These are phyloP conservation scores for Brotula barbata DNA, from an alignment of 2,797 vertebrate genomes.

Conservation along the genomic window DNA sequence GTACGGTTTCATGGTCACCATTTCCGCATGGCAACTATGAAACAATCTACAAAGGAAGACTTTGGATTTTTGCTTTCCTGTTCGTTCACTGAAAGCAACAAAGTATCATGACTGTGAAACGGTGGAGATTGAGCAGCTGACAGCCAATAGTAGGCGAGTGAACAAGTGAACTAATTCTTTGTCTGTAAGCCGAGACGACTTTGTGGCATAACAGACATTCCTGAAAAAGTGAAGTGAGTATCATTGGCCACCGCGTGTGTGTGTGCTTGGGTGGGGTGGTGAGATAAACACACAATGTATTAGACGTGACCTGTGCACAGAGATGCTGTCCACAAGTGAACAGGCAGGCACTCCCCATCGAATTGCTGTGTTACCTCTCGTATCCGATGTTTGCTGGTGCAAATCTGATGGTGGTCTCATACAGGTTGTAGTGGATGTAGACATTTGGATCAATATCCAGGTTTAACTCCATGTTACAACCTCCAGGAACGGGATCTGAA, in stretches of 20 bases:
- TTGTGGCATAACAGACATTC: slow-evolving; percentile 11
- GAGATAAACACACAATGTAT: accelerated
- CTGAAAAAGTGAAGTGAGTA: slow-evolving; percentile 10
- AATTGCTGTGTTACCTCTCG: slow-evolving; percentile 76
- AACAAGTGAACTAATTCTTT: neutral
- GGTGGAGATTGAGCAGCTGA: neutral
- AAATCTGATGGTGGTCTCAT: slow-evolving; percentile 86
- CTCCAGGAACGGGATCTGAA: slow-evolving; percentile 93
- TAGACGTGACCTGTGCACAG: neutral
- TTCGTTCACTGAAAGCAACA: neutral
- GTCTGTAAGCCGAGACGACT: neutral
- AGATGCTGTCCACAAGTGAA: neutral
- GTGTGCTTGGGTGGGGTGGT: neutral
- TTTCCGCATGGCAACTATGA: too few relatives aligned
- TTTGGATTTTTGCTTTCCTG: too few relatives aligned
- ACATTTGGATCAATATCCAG: slow-evolving; percentile 90
- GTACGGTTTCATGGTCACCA: too few relatives aligned
- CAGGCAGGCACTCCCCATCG: neutral
- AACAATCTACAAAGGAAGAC: too few relatives aligned
- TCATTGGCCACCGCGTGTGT: neutral
- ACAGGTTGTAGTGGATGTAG: slow-evolving; percentile 87
- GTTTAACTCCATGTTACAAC: slow-evolving; percentile 88
- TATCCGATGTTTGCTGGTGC: slow-evolving; percentile 91
- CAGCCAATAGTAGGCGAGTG: slow-evolving; percentile 6
- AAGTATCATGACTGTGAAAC: neutral